These are phyloP conservation scores for Saturnia pavonia DNA, from an alignment of 2,888 invertebrate genomes.

Conservation along the genomic window DNA sequence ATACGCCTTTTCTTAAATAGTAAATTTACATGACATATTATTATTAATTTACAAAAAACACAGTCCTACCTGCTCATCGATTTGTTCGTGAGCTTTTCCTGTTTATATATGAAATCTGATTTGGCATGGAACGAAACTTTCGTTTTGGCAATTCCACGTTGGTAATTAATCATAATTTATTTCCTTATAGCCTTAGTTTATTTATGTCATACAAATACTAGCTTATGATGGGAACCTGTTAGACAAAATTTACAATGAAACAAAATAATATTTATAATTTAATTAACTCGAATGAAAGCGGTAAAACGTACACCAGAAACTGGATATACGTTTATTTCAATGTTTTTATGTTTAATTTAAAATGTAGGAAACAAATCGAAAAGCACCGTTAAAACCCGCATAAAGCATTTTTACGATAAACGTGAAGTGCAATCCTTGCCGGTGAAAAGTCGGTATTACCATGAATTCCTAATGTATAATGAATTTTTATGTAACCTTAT, in stretches of 20 bases:
- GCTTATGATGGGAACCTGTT: background rate
- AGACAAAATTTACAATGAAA: background rate
- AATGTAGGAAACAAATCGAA: slow-evolving; percentile 23
- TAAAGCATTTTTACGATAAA: slow-evolving; percentile 6
- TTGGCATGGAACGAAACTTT: background rate
- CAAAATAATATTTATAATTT: background rate
- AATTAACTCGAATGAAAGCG: background rate
- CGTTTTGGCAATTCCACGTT: background rate
- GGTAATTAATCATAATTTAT: background rate
- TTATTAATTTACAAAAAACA: background rate
- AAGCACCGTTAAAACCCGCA: slow-evolving; percentile 31
- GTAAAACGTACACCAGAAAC: background rate
- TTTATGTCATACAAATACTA: background rate
- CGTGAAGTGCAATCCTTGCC: background rate
- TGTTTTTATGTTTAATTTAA: background rate
- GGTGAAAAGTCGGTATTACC: background rate
- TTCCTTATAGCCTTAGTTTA: background rate
- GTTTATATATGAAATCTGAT: background rate
- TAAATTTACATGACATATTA: background rate
- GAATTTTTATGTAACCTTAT: background rate
- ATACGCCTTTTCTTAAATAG: background rate
- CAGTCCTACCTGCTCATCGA: background rate
- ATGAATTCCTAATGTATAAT: background rate
- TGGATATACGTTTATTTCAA: background rate
- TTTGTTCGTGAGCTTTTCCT: background rate